A percentile compares a stretch with the other conserved stretches of the same genome.
Evolutionary conservation across 2,888 invertebrate genomes (phyloP).

Genomic region (Macrosiphum euphorbiae): DNA sequence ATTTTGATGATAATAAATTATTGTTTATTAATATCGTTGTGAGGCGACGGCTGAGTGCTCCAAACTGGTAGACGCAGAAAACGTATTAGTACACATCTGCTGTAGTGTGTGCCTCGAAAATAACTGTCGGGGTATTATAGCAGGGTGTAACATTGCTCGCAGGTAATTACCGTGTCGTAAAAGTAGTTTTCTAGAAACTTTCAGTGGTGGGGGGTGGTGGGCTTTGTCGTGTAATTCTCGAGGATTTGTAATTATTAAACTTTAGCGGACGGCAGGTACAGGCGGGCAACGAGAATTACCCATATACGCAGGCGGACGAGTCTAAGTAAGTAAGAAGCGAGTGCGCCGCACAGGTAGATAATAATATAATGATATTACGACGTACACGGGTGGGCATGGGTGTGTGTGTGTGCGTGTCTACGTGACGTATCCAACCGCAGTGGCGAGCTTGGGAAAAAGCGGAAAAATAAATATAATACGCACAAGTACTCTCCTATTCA

Average conservation of each 20-base stretch:
- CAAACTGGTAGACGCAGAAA: neutral
- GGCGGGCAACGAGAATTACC: neutral
- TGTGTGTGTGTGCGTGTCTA: neutral
- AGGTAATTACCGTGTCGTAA: neutral
- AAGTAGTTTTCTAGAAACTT: constrained; percentile 18
- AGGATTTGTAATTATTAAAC: constrained; percentile 41
- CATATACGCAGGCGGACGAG: neutral
- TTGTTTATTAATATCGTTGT: neutral
- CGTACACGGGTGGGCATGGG: neutral
- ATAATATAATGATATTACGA: neutral
- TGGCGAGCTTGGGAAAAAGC: neutral
- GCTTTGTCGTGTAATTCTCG: neutral
- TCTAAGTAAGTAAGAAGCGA: neutral
- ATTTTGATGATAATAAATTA: neutral
- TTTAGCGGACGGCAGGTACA: neutral
- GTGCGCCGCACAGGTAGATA: neutral
- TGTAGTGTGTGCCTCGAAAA: neutral
- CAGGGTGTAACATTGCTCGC: neutral
- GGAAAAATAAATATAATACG: constrained; percentile 12
- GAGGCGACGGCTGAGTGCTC: neutral
- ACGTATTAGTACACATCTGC: neutral
- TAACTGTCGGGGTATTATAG: neutral
- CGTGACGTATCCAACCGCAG: neutral
- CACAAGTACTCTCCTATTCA: neutral
- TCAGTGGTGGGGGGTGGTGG: neutral